A percentile compares a stretch with the other conserved stretches of the same genome.
phyloP scores from a whole-genome alignment of 2,888 invertebrate genomes.

The Pristionchus arcanus region DNA sequence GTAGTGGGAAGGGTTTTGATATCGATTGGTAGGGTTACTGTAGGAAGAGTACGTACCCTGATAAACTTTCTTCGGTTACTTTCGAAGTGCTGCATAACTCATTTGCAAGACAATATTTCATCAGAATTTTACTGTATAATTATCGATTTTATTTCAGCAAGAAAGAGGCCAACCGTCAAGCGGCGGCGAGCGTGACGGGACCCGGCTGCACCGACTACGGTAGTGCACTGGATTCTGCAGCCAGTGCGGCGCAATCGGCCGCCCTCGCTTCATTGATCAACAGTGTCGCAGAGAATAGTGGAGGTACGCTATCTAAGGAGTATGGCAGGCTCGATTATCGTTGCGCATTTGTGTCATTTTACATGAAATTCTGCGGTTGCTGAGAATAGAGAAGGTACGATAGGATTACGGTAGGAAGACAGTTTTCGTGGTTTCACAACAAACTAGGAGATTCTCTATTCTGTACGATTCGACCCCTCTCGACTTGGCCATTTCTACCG shows the following conservation, averaged over 20 bases:
- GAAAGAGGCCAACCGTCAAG: slow-evolving; percentile 9
- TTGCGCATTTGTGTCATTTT: too few species aligned
- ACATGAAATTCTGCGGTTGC: too few species aligned
- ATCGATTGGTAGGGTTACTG: not conserved
- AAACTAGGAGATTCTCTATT: too few species aligned
- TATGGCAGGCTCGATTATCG: too few species aligned
- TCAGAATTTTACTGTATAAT: not conserved
- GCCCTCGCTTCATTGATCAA: slow-evolving; percentile 34
- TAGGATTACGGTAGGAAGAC: not conserved
- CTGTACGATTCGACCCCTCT: too few species aligned
- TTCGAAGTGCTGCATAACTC: too few species aligned
- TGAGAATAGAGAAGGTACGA: slow-evolving; percentile 29
- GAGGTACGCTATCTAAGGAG: slow-evolving; percentile 33
- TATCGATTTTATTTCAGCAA: slow-evolving; percentile 9
- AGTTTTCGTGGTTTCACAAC: too few species aligned
- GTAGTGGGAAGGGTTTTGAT: not conserved
- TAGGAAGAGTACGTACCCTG: not conserved
- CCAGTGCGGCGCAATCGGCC: slow-evolving; percentile 27
- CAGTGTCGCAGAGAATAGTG: slow-evolving; percentile 32
- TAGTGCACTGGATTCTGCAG: not conserved
- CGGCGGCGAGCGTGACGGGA: not conserved
- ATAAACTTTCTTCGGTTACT: too few species aligned
- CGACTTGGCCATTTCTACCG: too few species aligned
- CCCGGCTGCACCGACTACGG: not conserved
- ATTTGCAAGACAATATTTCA: too few species aligned